phyloP scores from a whole-genome alignment of 2,113 vertebrate species.

The Chunga burmeisteri region DNA sequence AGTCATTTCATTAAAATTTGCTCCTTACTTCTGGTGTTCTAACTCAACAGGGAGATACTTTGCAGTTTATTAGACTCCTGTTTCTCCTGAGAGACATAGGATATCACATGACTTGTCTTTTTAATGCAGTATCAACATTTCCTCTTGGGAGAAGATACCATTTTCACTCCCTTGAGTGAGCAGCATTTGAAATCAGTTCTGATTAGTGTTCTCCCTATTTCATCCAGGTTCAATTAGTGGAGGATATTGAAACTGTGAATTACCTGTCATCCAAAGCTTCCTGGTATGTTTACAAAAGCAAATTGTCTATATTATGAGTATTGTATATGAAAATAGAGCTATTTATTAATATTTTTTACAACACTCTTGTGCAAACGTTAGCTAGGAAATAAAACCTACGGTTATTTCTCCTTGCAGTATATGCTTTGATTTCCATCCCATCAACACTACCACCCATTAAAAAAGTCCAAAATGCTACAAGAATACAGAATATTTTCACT shows the following conservation, averaged over 20 bases:
- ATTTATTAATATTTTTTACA: slow-evolving; percentile 53
- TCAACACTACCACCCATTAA: background rate
- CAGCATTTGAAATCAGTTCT: slow-evolving; percentile 70
- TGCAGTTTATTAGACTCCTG: slow-evolving; percentile 17
- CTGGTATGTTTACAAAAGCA: slow-evolving; percentile 55
- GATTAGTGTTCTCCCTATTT: slow-evolving; percentile 66
- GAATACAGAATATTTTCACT: background rate
- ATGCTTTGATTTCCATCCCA: background rate
- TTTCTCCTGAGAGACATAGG: slow-evolving; percentile 8
- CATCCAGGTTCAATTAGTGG: slow-evolving; percentile 72
- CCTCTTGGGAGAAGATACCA: slow-evolving; percentile 20
- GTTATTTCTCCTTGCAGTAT: background rate
- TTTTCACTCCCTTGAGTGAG: slow-evolving; percentile 61
- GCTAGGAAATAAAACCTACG: background rate
- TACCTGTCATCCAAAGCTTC: slow-evolving; percentile 62
- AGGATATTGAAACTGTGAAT: slow-evolving; percentile 72
- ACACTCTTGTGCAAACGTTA: background rate
- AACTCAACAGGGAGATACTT: slow-evolving; percentile 31
- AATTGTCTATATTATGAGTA: slow-evolving; percentile 47
- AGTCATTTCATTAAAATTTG: slow-evolving; percentile 33
- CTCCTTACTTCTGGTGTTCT: slow-evolving; percentile 28
- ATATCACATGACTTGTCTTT: slow-evolving; percentile 44
- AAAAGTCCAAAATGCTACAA: background rate
- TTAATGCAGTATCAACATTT: slow-evolving; percentile 51
- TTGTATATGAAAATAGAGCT: slow-evolving; percentile 36